phyloP scores from a whole-genome alignment of 2,888 invertebrate species.

The Chymomyza fuscimana region DNA sequence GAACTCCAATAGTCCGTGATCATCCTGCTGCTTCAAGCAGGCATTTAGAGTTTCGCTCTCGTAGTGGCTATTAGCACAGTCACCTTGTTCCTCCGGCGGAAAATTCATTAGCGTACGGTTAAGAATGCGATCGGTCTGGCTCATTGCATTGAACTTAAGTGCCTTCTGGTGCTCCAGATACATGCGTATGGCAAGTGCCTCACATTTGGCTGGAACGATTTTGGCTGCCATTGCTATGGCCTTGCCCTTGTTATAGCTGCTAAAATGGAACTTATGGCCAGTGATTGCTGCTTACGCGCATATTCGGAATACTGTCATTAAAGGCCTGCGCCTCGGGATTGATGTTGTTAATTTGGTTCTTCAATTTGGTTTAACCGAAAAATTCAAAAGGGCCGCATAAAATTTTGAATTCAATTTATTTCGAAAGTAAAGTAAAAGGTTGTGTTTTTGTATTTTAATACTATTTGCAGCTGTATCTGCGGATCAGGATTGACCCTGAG shows the following conservation, averaged over 20 bases:
- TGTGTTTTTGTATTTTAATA: too few relatives aligned
- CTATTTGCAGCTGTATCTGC: too few relatives aligned
- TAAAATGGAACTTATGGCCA: background rate
- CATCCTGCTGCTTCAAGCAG: background rate
- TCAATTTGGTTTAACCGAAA: background rate
- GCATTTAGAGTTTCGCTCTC: background rate
- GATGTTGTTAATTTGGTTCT: background rate
- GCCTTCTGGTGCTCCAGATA: background rate
- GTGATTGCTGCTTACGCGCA: background rate
- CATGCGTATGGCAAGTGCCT: background rate
- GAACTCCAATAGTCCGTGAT: conserved; percentile 28
- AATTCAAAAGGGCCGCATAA: background rate
- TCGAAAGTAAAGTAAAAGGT: background rate
- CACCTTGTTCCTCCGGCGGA: background rate
- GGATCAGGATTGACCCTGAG: too few relatives aligned
- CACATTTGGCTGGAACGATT: background rate
- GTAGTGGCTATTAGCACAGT: background rate
- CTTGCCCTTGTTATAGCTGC: background rate
- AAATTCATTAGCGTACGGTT: background rate
- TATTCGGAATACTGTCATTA: background rate
- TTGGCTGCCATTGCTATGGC: background rate
- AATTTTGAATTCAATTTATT: background rate
- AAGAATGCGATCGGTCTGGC: background rate
- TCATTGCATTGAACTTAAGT: background rate
- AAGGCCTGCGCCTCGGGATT: background rate